Base-by-base conservation (phyloP, 2,888 invertebrate genomes). In the Germaria angustata region DNA sequence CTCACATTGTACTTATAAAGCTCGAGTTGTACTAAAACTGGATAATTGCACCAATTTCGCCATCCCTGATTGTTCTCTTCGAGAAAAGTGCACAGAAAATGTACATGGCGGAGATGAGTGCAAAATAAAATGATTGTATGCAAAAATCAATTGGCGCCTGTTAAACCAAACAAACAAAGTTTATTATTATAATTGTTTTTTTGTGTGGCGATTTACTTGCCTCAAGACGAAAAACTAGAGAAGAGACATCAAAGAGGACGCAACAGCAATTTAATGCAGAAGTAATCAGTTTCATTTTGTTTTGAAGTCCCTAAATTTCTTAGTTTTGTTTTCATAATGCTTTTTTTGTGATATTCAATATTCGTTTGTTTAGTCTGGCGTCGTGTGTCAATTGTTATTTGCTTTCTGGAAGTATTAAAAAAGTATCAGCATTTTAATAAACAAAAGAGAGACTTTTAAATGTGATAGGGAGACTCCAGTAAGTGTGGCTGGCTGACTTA, bases 301-400 rank as follows among this genome's bases (percentile, higher is more conserved):
- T 15, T 77, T 44, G 53, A 39, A 53, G 15, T 22, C 9, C 44
- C 17, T 15, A 59, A 24, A 34, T 24, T 51, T 51, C 7, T 7
- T 13, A 51, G 11, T 28, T 63, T 49, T 46, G 3, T 8, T 13
- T 32, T 15, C 8, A 34, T 22, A 57, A 36, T 36, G 22, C 6
- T 20, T 55, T 34, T 20, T 46, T 51, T 34, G 20, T 51, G 51
- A 22, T 61, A 41, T 34, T 36, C 17, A 68, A 68, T 53, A 68
- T 41, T 28, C 57, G 32, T 51, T 80, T 73, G 72, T 80, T 73
- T 80, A 80, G 79, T 73, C 79, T 80, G 73, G 79, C 22, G 79
- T 80, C 72, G 66, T 80, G 79, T 80, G 79, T 73, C 79, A 76
- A 55, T 57, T 34, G 73, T 75, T 80, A 80, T 17, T 46, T 20